A percentile compares a stretch with the other conserved stretches of the same genome.
These are phyloP conservation scores for Drosophila jambulina DNA, from an alignment of 1,140 invertebrate genomes.

Conservation along the genomic window DNA sequence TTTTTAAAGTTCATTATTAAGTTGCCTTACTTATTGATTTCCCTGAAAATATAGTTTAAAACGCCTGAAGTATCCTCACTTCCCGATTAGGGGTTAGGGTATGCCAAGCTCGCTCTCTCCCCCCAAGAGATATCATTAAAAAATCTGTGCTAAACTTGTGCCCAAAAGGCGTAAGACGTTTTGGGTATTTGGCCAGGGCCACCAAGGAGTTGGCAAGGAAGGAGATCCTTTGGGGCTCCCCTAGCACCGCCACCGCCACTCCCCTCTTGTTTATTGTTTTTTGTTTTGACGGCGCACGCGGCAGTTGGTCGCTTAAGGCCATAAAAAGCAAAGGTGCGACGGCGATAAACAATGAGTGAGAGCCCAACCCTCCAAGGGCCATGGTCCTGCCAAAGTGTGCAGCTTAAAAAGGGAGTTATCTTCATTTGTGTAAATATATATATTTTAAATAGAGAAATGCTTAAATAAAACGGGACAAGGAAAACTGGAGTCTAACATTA, in stretches of 20 bases:
- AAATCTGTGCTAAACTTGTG: conserved; percentile 66
- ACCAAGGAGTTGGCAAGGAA: not conserved
- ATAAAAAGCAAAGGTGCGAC: conserved; percentile 80
- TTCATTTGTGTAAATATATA: conserved; percentile 59
- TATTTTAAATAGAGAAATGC: conserved; percentile 14
- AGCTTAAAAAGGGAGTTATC: conserved; percentile 55
- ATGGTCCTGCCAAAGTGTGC: conserved; percentile 47
- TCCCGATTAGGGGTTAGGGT: not conserved
- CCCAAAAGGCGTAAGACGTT: conserved; percentile 71
- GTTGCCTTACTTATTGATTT: no score
- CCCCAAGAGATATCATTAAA: conserved; percentile 31
- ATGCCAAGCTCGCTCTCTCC: not conserved
- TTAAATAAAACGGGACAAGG: not conserved
- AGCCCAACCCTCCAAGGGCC: conserved; percentile 19
- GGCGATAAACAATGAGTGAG: conserved; percentile 67
- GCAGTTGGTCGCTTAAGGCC: conserved; percentile 72
- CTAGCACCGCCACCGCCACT: not conserved
- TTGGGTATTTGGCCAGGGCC: conserved; percentile 16
- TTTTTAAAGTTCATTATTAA: no score
- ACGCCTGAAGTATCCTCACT: not conserved
- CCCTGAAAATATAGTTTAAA: not conserved
- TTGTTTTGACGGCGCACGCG: conserved; percentile 68
- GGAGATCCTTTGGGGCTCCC: not conserved
- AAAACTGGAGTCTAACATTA: not conserved
- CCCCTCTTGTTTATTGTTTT: conserved; percentile 61